Evolutionary conservation across 2,888 invertebrate species (phyloP).

Genomic region (Cataglyphis altisquamis): DNA sequence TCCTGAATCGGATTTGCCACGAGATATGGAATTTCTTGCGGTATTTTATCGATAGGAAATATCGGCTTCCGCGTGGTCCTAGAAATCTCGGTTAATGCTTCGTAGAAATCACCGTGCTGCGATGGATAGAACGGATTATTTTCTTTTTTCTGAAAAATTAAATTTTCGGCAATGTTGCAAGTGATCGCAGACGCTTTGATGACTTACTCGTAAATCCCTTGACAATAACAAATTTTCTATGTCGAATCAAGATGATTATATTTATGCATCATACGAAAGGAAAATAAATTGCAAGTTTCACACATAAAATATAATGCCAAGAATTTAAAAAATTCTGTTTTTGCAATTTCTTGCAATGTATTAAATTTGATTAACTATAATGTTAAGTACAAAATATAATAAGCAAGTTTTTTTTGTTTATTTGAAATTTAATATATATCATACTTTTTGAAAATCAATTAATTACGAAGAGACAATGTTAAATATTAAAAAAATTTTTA

Average conservation of each 20-base stretch:
- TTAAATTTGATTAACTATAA: not conserved
- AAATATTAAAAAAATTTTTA: not conserved
- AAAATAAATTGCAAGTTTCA: not conserved
- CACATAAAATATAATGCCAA: not conserved
- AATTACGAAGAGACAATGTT: not conserved
- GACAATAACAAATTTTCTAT: not conserved
- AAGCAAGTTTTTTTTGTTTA: not conserved
- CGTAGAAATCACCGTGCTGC: not conserved
- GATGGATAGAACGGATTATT: not conserved
- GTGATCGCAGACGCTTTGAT: not conserved
- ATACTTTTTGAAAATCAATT: not conserved
- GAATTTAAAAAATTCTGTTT: not conserved
- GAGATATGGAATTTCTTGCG: constrained; percentile 32
- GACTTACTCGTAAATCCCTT: not conserved
- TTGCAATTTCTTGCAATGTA: not conserved
- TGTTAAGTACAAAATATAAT: not conserved
- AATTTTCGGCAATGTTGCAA: not conserved
- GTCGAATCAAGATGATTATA: not conserved
- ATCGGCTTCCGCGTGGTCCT: not conserved
- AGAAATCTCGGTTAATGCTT: not conserved
- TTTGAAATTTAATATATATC: not conserved
- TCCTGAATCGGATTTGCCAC: constrained; percentile 47
- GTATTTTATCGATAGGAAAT: constrained; percentile 24
- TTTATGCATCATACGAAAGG: not conserved
- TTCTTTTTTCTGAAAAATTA: constrained; percentile 47